A percentile compares a stretch with the other conserved stretches of the same genome.
These are phyloP conservation scores for Cryptoblepharus egeriae DNA, from an alignment of 2,797 vertebrate genomes.

Conservation along the genomic window DNA sequence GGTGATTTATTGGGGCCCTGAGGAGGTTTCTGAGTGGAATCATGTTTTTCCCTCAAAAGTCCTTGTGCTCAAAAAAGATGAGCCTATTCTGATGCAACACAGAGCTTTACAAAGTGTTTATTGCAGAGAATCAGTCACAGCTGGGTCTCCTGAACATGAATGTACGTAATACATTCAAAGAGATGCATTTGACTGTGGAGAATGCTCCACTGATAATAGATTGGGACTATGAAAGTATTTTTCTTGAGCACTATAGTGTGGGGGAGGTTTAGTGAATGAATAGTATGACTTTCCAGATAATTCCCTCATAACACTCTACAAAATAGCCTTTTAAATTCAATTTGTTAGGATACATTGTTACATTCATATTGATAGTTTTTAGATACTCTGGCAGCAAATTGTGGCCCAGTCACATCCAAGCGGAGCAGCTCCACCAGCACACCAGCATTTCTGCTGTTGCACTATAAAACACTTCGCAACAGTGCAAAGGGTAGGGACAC, in stretches of 20 bases:
- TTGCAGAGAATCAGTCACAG: constrained; percentile 56
- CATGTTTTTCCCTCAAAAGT: constrained; percentile 18
- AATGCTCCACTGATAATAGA: constrained; percentile 49
- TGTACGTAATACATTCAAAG: constrained; percentile 37
- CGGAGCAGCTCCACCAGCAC: too few species aligned
- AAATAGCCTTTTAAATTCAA: neutral
- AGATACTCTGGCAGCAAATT: neutral
- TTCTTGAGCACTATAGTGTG: constrained; percentile 41
- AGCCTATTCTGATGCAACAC: constrained; percentile 48
- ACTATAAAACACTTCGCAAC: too few species aligned
- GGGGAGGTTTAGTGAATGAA: constrained; percentile 47
- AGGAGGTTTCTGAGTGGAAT: constrained; percentile 47
- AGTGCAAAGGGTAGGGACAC: too few species aligned
- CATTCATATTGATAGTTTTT: neutral
- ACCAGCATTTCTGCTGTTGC: too few species aligned
- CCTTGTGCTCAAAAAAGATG: constrained; percentile 52
- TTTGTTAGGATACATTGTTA: neutral
- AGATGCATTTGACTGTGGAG: constrained; percentile 60
- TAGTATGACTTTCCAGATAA: constrained; percentile 30
- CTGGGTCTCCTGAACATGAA: constrained; percentile 54
- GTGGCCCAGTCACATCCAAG: neutral
- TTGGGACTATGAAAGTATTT: constrained; percentile 57
- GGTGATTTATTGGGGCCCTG: constrained; percentile 55
- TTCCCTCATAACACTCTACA: constrained; percentile 3
- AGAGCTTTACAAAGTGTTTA: constrained; percentile 47